A percentile compares a stretch with the other conserved stretches of the same genome.
Conservation (phyloP, 1,140 invertebrate genomes). For the Sycophaga agraensis region DNA sequence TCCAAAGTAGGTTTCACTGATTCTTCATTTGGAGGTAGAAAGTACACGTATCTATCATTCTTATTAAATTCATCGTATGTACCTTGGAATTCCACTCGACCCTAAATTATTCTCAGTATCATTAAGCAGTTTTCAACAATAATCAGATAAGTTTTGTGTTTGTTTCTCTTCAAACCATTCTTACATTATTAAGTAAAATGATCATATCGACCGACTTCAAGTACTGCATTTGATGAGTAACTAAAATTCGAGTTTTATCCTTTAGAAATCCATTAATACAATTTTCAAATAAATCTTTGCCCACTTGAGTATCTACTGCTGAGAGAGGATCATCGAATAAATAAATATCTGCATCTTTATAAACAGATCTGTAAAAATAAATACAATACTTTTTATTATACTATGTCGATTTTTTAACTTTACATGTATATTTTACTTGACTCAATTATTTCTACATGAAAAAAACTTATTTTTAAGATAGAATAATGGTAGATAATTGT, state of each 20-base stretch:
- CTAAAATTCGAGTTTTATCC: slow-evolving; percentile 71
- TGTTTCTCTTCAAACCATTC: slow-evolving; percentile 24
- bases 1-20: neutral
- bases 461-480: neutral
- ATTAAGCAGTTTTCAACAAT: neutral
- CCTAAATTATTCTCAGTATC: slow-evolving; percentile 21
- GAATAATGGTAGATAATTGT: neutral
- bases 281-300: slow-evolving; percentile 71
- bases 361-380: slow-evolving; percentile 65
- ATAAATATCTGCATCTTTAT: slow-evolving; percentile 80
- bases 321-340: slow-evolving; percentile 76
- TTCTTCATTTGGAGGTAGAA: neutral
- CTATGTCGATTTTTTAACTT: too few species aligned
- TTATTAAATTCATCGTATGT: slow-evolving; percentile 36
- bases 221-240: slow-evolving; percentile 82
- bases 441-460: too few species aligned
- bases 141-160: too few species aligned
- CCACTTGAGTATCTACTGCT: slow-evolving; percentile 76
- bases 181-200: slow-evolving; percentile 65
- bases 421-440: too few species aligned
- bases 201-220: slow-evolving; percentile 71
- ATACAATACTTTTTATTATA: neutral
- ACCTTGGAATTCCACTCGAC: slow-evolving; percentile 51
- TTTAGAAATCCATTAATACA: slow-evolving; percentile 68
- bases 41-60: neutral